Percentiles rank a stretch among this genome's conserved stretches.
phyloP scores from a whole-genome alignment of 2,888 invertebrate species.

The Drosophila diplacantha region DNA sequence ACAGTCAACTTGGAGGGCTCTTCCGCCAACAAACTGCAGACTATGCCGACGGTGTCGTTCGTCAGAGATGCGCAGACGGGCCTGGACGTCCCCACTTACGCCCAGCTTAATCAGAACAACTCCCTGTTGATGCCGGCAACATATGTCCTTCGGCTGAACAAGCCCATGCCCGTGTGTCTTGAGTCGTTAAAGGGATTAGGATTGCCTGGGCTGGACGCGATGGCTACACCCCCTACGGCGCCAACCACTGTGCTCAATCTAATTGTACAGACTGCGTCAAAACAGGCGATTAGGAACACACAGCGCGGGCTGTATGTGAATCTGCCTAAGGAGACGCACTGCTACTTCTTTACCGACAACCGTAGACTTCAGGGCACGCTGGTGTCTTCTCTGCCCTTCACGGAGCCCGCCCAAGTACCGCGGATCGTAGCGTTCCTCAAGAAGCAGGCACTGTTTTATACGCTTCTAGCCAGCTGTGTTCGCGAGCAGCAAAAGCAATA shows the following conservation, averaged over 20 bases:
- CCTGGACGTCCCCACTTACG: conserved; percentile 84
- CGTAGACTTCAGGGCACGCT: conserved; percentile 81
- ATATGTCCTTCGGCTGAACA: conserved; percentile 88
- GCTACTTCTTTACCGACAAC: conserved; percentile 93
- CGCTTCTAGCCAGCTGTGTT: conserved; percentile 92
- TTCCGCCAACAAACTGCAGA: conserved; percentile 83
- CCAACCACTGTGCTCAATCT: conserved; percentile 78
- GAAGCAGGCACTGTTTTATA: conserved; percentile 95
- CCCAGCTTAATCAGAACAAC: conserved; percentile 88
- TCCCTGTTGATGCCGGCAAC: conserved; percentile 94
- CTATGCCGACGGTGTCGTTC: conserved; percentile 73
- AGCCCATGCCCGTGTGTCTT: conserved; percentile 91
- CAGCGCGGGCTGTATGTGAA: conserved; percentile 92
- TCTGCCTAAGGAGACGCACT: conserved; percentile 94
- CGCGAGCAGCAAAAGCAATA: conserved; percentile 86
- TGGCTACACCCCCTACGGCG: conserved; percentile 21
- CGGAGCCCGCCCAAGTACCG: conserved; percentile 94
- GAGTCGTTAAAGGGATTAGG: conserved; percentile 84
- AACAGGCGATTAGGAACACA: conserved; percentile 84
- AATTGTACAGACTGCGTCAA: conserved; percentile 87
- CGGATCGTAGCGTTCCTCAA: conserved; percentile 89
- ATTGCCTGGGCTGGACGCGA: conserved; percentile 79
- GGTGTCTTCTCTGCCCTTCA: conserved; percentile 88
- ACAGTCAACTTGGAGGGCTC: conserved; percentile 94
- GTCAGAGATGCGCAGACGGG: conserved; percentile 66